A percentile compares a stretch with the other conserved stretches of the same genome.
Conservation (phyloP, 1,140 invertebrate species). For the Daktulosphaira vitifoliae region DNA sequence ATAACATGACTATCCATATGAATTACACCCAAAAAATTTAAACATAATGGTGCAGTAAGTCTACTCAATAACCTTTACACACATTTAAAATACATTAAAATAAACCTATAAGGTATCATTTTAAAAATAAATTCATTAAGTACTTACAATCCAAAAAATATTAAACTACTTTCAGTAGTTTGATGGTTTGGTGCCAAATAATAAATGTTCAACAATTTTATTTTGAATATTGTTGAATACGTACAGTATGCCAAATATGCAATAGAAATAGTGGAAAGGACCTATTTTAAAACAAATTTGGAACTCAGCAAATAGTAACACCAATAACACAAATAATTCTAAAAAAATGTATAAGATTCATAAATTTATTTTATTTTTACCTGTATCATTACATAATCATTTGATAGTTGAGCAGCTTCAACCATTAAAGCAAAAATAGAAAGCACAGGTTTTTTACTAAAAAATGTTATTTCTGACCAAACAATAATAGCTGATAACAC, state of each 20-base stretch:
- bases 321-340: constrained; percentile 26
- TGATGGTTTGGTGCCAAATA: constrained; percentile 94
- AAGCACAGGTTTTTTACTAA: constrained; percentile 78
- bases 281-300: constrained; percentile 48
- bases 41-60: constrained; percentile 93
- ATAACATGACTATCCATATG: constrained; percentile 98
- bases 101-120: no score
- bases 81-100: constrained; percentile 6
- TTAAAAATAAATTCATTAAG: no score
- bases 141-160: constrained; percentile 85
- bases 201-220: constrained; percentile 92
- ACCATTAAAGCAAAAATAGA: constrained; percentile 93
- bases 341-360: constrained; percentile 25
- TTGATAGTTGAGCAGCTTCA: constrained; percentile 64
- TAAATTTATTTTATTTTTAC: constrained; percentile 48
- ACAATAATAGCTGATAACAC: constrained; percentile 82
- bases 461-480: constrained; percentile 98
- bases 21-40: constrained; percentile 95
- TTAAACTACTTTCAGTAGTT: constrained; percentile 96
- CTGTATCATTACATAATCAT: constrained; percentile 93
- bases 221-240: constrained; percentile 94
- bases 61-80: constrained; percentile 73
- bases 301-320: not conserved
- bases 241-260: constrained; percentile 94
- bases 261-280: constrained; percentile 81